Evolutionary conservation across 30 jellyfish, hydroid and myxozoan genomes (phyloP), one percentile per base, ranked within the genome.

Genomic region (Chrysaora quinquecirrha): DNA sequence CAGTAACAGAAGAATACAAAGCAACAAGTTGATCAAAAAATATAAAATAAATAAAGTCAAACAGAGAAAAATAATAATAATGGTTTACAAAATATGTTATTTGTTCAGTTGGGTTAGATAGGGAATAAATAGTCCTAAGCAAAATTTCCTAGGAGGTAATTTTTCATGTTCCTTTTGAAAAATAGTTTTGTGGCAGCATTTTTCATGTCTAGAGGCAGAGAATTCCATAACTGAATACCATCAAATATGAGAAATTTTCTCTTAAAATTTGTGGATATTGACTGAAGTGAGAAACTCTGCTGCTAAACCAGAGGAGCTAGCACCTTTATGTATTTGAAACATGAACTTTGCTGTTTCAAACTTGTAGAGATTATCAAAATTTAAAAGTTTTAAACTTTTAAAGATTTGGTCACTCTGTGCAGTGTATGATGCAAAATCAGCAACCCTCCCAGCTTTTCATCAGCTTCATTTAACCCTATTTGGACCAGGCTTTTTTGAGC

Each of bases 321-420:
- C 50, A 49, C 34, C 63, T 19, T 73, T 22, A 18, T 73, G 34
- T 18, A 48, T 73, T 43, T 73, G 73, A 22, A 48, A 73, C 73
- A 73, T 73, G 27, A 73, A 46, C 24, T 73, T 73, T 29, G 72
- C 85, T 73, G 85, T 73, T 52, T n/a, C n/a, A n/a, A n/a, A n/a
- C n/a, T n/a, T n/a, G n/a, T n/a, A n/a, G n/a, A n/a, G n/a, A n/a
- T n/a, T 75, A 2, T 75, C 86, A 0, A 75, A 75, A 64, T 75
- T 75, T 3, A 75, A 52, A 24, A 75, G 0, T 48, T 52, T 75
- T 7, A 75, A 31, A 75, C 75, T 74, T 75, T 75, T 75, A 22
- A 75, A 75, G 27, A 75, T 75, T n/a, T 74, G 86, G 27, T 52
- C 75, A 0, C 22, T 49, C 12, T 75, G 86, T 75, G 86, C 86